Evolutionary conservation across 2,113 vertebrate genomes (phyloP), one percentile per base, ranked within the genome.

Genomic region (Columba livia): DNA sequence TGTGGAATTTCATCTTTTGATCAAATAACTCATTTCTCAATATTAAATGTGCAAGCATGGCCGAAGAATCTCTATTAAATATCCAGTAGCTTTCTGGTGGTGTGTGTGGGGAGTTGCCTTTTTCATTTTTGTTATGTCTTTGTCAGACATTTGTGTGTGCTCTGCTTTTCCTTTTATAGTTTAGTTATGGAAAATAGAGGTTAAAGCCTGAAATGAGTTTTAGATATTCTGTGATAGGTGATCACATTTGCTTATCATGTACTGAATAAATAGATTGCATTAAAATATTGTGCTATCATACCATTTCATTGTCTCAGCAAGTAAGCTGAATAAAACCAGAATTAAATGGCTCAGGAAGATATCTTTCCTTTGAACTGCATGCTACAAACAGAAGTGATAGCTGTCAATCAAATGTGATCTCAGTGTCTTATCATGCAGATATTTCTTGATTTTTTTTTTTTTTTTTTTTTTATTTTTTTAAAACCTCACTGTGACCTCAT

Each of bases 401-500:
- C 31, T 90, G 42, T 50, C 56, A 6, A 10, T 87, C 82, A 71
- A 71, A 54, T 11, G 6, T 0, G 3, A 10, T 64, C 15, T 61
- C 80, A 21, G 6, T 42, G 64, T 38, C 15, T 9, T 18, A 8
- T 8, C 14, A 15, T 12, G 4, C 38, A 44, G 11, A 2, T 28
- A 12, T 26, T 56, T 65, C 32, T 65, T 85, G 20, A 31, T 65
- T 40, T 85, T 38, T 38, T 38, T 38, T 38, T 38, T 38, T 38
- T 38, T 38, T 38, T 38, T n/a, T 38, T 38, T 40, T 66, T n/a
- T n/a, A n/a, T n/a, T n/a, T n/a, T 38, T 38, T 40, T 66, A 29
- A 50, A 57, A 19, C 56, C 32, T 31, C 5, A 19, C 26, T 9
- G 5, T 31, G 29, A 28, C 5, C 10, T 64, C 0, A 0, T 32